A percentile compares a stretch with the other conserved stretches of the same genome.
Evolutionary conservation across 2,888 invertebrate genomes (phyloP).

Genomic region (Elegia similella): DNA sequence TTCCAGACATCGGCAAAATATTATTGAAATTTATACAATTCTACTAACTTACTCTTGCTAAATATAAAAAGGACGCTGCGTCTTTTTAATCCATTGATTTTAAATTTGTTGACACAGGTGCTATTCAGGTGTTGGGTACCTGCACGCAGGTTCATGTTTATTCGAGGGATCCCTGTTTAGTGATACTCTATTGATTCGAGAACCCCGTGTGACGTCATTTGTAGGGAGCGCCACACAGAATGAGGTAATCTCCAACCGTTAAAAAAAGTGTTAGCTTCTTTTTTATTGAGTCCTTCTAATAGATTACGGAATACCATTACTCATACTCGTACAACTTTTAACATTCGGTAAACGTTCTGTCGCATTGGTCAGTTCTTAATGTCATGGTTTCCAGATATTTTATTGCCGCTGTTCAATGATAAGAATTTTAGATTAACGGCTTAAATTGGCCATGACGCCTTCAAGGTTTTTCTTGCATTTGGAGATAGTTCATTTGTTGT

Average conservation of each 20-base stretch:
- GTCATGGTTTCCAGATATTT: constrained; percentile 33
- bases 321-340: constrained; percentile 39
- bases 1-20: too few species aligned
- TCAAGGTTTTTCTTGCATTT: constrained; percentile 22
- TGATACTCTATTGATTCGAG: constrained; percentile 24
- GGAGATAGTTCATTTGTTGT: not conserved
- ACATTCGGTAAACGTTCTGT: constrained; percentile 35
- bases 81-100: too few species aligned
- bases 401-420: constrained; percentile 28
- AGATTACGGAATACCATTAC: constrained; percentile 45
- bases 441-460: constrained; percentile 31
- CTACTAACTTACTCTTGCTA: too few species aligned
- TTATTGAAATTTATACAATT: too few species aligned
- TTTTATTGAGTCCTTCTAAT: constrained; percentile 39
- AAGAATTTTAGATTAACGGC: constrained; percentile 31
- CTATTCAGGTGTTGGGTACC: constrained; percentile 16
- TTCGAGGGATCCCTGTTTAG: constrained; percentile 42
- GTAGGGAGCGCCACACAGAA: constrained; percentile 44
- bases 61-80: too few species aligned
- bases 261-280: constrained; percentile 49
- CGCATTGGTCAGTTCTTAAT: constrained; percentile 27
- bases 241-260: constrained; percentile 60
- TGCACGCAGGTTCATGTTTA: constrained; percentile 46
- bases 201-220: constrained; percentile 47
- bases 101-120: constrained; percentile 11